These are phyloP conservation scores for Myotis lucifugus DNA, from an alignment of 2,113 vertebrate genomes.

Conservation along the genomic window DNA sequence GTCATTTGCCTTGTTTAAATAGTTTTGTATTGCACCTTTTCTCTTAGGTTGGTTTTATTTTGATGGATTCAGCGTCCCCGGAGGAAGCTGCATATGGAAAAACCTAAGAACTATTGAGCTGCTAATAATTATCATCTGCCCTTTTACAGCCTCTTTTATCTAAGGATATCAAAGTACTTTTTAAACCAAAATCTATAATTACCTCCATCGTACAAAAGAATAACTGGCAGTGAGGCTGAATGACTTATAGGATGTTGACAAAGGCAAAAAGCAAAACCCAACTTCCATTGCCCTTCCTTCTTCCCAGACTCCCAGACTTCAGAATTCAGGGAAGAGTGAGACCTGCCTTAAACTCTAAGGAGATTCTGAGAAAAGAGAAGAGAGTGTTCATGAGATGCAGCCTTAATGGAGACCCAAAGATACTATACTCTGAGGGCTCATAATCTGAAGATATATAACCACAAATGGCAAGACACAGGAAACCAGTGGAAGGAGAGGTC, in stretches of 20 bases:
- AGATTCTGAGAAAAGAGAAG: background rate
- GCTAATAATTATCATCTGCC: conserved; percentile 67
- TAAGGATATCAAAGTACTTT: conserved; percentile 74
- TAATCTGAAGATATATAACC: background rate
- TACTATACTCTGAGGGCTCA: background rate
- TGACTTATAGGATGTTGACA: conserved; percentile 32
- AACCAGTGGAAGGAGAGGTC: background rate
- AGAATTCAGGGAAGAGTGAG: background rate
- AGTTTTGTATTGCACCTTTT: conserved; percentile 52
- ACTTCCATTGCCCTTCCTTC: background rate
- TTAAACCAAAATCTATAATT: conserved; percentile 60
- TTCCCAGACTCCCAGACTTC: background rate
- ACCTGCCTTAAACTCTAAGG: background rate
- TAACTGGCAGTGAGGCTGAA: background rate
- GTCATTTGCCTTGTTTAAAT: conserved; percentile 67
- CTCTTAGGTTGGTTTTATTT: conserved; percentile 65
- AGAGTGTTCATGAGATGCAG: background rate
- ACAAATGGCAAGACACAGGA: background rate
- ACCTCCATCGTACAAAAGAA: conserved; percentile 45
- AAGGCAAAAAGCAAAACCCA: background rate
- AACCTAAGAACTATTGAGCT: conserved; percentile 55
- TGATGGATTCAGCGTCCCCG: conserved; percentile 54
- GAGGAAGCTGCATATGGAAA: conserved; percentile 54
- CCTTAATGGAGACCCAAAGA: background rate
- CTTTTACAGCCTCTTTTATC: conserved; percentile 65